Evolutionary conservation across 2,888 invertebrate species (phyloP).

Genomic region (Keiferia lycopersicella): DNA sequence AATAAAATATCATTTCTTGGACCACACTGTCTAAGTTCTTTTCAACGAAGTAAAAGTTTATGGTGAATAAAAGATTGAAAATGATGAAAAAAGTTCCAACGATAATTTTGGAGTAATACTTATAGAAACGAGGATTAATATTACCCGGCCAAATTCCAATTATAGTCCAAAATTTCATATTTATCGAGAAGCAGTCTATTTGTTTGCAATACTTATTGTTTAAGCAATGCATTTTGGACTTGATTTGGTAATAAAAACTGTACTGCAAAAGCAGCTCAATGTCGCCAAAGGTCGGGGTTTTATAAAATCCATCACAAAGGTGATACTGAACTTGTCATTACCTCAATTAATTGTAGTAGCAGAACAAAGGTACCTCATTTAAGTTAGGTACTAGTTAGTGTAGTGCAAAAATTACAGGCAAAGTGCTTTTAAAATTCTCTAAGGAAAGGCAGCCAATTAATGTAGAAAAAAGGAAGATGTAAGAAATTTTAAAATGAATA

Average conservation of each 20-base stretch:
- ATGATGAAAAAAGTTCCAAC: conserved; percentile 22
- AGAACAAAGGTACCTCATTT: neutral
- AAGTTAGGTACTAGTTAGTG: neutral
- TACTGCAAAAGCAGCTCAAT: neutral
- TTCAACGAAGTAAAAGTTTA: conserved; percentile 30
- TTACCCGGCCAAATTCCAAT: conserved; percentile 24
- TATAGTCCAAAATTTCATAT: conserved; percentile 25
- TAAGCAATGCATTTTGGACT: neutral
- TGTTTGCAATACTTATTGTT: conserved; percentile 5
- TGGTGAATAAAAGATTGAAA: conserved; percentile 24
- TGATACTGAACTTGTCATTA: conserved; percentile 1
- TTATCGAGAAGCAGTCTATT: conserved; percentile 27
- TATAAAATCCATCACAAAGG: neutral
- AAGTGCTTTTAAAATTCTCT: neutral
- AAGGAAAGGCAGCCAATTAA: neutral
- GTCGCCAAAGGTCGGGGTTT: neutral
- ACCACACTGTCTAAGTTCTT: conserved; percentile 47
- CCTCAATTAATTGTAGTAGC: neutral
- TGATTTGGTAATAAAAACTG: too few relatives aligned
- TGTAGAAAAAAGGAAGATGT: neutral
- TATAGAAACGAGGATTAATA: conserved; percentile 22
- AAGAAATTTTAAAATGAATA: neutral
- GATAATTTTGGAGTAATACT: conserved; percentile 24
- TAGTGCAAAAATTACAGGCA: neutral
- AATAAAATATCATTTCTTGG: conserved; percentile 58